phyloP scores from a whole-genome alignment of 2,888 invertebrate species.

The Chrysolina americana region DNA sequence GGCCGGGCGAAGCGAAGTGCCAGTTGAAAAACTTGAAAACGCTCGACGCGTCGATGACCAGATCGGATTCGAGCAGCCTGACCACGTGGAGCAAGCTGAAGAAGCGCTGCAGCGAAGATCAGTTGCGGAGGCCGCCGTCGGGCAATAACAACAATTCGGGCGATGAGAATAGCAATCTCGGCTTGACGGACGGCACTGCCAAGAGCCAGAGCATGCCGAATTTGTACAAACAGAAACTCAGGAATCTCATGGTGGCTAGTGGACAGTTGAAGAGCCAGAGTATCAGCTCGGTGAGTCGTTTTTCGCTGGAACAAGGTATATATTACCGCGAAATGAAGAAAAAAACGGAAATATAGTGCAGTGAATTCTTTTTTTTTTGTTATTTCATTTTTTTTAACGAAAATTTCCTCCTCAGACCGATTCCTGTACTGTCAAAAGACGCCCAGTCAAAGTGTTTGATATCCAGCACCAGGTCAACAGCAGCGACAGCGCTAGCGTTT shows the following conservation, averaged over 20 bases:
- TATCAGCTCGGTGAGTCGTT: slow-evolving; percentile 78
- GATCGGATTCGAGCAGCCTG: slow-evolving; percentile 86
- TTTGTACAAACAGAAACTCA: slow-evolving; percentile 73
- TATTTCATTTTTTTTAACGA: no score
- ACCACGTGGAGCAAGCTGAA: slow-evolving; percentile 92
- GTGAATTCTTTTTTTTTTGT: no score
- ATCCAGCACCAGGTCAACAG: slow-evolving; percentile 68
- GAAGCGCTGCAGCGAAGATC: slow-evolving; percentile 77
- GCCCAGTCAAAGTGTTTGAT: slow-evolving; percentile 68
- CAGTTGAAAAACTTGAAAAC: slow-evolving; percentile 57
- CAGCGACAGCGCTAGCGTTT: slow-evolving; percentile 63
- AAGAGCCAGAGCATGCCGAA: slow-evolving; percentile 89
- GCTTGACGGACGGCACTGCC: slow-evolving; percentile 72
- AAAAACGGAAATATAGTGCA: no score
- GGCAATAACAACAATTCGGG: slow-evolving; percentile 74
- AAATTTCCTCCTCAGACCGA: slow-evolving; percentile 58
- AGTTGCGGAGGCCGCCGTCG: slow-evolving; percentile 82
- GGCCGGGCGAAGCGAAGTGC: slow-evolving; percentile 56
- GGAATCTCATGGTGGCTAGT: slow-evolving; percentile 48
- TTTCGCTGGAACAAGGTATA: no score
- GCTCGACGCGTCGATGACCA: slow-evolving; percentile 84
- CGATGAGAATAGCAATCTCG: slow-evolving; percentile 73
- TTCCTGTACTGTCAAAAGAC: slow-evolving; percentile 61
- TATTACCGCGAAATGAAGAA: no score
- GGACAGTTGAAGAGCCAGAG: slow-evolving; percentile 69